phyloP scores from a whole-genome alignment of 2,888 invertebrate genomes.

The Lepidonotus clava region DNA sequence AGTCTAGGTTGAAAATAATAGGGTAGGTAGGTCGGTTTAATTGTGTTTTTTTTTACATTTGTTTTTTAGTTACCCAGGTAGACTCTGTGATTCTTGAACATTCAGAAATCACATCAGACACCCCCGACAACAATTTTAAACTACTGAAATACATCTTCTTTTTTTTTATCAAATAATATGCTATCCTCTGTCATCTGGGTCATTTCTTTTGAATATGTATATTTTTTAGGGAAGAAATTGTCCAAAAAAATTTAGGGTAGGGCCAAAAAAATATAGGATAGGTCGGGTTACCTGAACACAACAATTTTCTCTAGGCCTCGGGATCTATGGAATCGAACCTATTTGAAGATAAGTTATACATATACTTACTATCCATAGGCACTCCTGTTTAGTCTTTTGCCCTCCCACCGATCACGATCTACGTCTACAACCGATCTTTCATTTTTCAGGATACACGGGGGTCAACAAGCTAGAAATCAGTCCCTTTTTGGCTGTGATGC shows the following conservation, averaged over 20 bases:
- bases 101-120: too few species aligned
- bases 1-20: neutral
- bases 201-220: too few species aligned
- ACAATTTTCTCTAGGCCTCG: neutral
- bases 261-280: too few species aligned
- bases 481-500: conserved; percentile 57
- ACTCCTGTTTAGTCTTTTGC: neutral
- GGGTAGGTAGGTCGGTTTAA: neutral
- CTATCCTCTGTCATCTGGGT: too few species aligned
- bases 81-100: neutral
- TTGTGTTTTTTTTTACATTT: neutral
- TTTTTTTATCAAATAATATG: too few species aligned
- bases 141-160: too few species aligned
- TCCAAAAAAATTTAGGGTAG: too few species aligned
- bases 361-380: neutral
- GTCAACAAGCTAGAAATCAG: conserved; percentile 54
- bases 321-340: neutral
- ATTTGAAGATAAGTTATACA: neutral
- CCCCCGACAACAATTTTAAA: too few species aligned
- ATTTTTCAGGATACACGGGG: conserved; percentile 42
- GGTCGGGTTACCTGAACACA: too few species aligned
- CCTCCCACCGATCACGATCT: neutral
- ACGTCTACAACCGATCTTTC: neutral
- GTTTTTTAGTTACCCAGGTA: neutral
- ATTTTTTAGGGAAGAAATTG: too few species aligned